Evolutionary conservation across 2,797 vertebrate species (phyloP).

Genomic region (Loris lydekkerianus): DNA sequence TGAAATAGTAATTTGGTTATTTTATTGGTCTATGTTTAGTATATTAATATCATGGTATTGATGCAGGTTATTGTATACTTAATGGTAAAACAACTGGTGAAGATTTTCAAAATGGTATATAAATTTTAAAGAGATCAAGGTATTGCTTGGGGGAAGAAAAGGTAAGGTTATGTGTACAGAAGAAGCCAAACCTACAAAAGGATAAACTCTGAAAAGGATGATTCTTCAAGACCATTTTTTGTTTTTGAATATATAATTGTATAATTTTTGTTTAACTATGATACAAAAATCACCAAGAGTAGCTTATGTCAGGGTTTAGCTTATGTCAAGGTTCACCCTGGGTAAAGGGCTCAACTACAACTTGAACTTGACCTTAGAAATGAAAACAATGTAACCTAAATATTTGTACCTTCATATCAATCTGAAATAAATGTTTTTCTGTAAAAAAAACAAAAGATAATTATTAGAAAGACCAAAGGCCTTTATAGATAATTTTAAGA

Average conservation of each 20-base stretch:
- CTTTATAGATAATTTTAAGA: constrained; percentile 46
- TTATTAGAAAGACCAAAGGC: constrained; percentile 50
- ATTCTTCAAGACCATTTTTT: constrained; percentile 25
- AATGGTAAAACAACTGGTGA: background rate
- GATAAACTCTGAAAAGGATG: background rate
- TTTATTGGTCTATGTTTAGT: constrained; percentile 27
- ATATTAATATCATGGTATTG: constrained; percentile 3
- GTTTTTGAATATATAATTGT: background rate
- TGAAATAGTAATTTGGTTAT: constrained; percentile 11
- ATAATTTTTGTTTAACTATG: background rate
- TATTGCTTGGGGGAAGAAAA: background rate
- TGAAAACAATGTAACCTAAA: too few species aligned
- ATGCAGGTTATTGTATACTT: background rate
- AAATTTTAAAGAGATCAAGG: constrained; percentile 15
- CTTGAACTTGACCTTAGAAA: too few species aligned
- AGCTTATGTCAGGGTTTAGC: background rate
- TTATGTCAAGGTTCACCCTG: background rate
- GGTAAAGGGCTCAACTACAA: too few species aligned
- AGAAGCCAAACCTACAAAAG: background rate
- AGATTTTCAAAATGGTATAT: background rate
- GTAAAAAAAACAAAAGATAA: background rate
- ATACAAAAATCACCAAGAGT: background rate
- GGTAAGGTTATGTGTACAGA: background rate
- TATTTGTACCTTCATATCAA: too few species aligned
- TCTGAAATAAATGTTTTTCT: too few species aligned